Evolutionary conservation across 2,797 vertebrate species (phyloP), one percentile per base, ranked within the genome.

Genomic region (Taeniopygia guttata): DNA sequence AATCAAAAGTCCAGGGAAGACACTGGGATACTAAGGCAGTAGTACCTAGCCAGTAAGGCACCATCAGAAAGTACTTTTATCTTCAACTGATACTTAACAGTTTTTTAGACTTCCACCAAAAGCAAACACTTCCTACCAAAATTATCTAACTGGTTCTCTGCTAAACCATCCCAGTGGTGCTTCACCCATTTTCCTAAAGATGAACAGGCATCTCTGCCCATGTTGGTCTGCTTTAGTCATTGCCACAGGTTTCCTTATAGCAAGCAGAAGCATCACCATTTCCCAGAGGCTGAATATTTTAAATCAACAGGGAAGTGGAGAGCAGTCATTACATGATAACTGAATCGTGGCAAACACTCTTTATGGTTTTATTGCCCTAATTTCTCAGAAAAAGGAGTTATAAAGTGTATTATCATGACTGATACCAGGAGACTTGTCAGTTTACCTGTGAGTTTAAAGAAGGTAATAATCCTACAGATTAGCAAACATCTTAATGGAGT

Each of bases 381-480:
- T 91, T 93, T 93, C 67, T 88, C 82, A 92, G 73, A 69, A 88
- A 94, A 86, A 78, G 8, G 42, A 76, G 20, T 84, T 84, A 46
- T 11, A 81, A 81, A 59, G 29, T 16, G 0, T 84, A 27, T 92
- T 89, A 81, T 34, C 40, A 54, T 86, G 76, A 70, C 73, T 89
- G 82, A 62, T 88, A 67, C 30, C 62, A 67, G 34, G 59, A 93
- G 62, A 79, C 62, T 72, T 90, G 82, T 94, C 82, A 67, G 9
- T 5, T 63, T 49, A 78, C 43, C 66, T 78, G 26, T 63, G 36
- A 42, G 51, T 30, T 87, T 89, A 78, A 78, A 91, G 58, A 60
- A 91, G 38, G 84, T 89, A 55, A 46, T 81, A 52, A 92, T 73
- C 69, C 67, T 79, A n/a, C 66, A 91, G 83, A 93, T 94, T 86